phyloP scores from a whole-genome alignment of 1,140 invertebrate species.

The Lordiphosa clarofinis region DNA sequence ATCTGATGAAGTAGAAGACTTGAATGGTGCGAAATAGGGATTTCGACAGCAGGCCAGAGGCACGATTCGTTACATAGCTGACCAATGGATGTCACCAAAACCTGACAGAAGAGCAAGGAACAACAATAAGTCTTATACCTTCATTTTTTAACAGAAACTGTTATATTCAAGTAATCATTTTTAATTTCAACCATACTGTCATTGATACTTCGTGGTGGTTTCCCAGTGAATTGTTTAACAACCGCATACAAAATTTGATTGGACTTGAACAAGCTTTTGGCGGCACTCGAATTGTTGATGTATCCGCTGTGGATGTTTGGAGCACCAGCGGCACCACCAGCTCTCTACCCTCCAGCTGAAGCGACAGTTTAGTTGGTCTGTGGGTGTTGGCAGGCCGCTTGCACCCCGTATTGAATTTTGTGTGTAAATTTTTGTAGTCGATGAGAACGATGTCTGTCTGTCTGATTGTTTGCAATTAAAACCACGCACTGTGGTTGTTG shows the following conservation, averaged over 20 bases:
- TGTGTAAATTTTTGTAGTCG: too few relatives aligned
- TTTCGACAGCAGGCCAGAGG: too few relatives aligned
- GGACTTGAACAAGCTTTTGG: constrained; percentile 67
- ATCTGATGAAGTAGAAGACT: not conserved
- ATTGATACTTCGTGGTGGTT: not conserved
- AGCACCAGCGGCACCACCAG: too few relatives aligned
- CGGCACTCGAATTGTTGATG: constrained; percentile 50
- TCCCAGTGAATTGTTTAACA: constrained; percentile 30
- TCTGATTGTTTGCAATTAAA: not conserved
- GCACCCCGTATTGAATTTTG: too few relatives aligned
- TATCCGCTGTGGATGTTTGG: constrained; percentile 47
- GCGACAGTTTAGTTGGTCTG: not conserved
- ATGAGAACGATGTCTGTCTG: not conserved
- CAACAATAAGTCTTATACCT: too few relatives aligned
- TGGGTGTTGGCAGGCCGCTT: not conserved
- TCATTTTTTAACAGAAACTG: too few relatives aligned
- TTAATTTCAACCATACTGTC: too few relatives aligned
- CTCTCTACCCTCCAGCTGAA: not conserved
- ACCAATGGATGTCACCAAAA: too few relatives aligned
- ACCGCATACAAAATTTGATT: constrained; percentile 64
- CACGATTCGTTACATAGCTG: too few relatives aligned
- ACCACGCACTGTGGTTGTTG: not conserved
- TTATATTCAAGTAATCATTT: too few relatives aligned
- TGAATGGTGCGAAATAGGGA: too few relatives aligned
- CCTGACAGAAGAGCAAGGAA: too few relatives aligned